These are phyloP conservation scores for Mormyrus iriodes DNA, from an alignment of 2,113 vertebrate genomes.

Conservation along the genomic window DNA sequence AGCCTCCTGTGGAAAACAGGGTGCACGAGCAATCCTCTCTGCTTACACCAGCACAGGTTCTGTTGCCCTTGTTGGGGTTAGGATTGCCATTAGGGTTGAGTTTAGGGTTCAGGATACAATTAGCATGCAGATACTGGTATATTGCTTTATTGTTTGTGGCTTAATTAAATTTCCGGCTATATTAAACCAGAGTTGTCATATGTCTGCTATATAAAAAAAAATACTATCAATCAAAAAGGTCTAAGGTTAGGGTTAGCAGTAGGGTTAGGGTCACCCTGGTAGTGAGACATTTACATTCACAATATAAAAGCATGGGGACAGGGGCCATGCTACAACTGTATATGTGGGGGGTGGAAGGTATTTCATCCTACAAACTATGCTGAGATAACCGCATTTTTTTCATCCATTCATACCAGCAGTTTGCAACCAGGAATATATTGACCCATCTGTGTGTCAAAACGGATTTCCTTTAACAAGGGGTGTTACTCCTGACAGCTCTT, in stretches of 20 bases:
- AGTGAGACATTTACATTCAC: too few relatives aligned
- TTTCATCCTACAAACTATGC: not conserved
- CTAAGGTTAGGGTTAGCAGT: too few relatives aligned
- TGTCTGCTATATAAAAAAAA: too few relatives aligned
- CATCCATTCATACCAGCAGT: not conserved
- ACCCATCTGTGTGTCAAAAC: not conserved
- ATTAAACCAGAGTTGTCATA: not conserved
- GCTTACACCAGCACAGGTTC: not conserved
- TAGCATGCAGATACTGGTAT: too few relatives aligned
- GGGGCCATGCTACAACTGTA: too few relatives aligned
- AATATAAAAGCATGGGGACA: too few relatives aligned
- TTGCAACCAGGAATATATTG: not conserved
- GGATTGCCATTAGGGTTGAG: not conserved
- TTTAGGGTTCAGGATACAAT: too few relatives aligned
- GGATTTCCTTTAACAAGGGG: not conserved
- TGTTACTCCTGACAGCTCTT: not conserved
- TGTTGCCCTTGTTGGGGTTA: not conserved
- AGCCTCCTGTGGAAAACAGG: too few relatives aligned
- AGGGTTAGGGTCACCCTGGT: too few relatives aligned
- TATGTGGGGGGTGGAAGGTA: too few relatives aligned
- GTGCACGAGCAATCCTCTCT: not conserved
- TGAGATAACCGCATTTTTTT: not conserved
- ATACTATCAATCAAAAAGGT: too few relatives aligned
- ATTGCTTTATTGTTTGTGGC: too few relatives aligned
- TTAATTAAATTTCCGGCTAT: not conserved